Conservation (phyloP, 2,113 vertebrate species). For the Gymnocephalus cernua region DNA sequence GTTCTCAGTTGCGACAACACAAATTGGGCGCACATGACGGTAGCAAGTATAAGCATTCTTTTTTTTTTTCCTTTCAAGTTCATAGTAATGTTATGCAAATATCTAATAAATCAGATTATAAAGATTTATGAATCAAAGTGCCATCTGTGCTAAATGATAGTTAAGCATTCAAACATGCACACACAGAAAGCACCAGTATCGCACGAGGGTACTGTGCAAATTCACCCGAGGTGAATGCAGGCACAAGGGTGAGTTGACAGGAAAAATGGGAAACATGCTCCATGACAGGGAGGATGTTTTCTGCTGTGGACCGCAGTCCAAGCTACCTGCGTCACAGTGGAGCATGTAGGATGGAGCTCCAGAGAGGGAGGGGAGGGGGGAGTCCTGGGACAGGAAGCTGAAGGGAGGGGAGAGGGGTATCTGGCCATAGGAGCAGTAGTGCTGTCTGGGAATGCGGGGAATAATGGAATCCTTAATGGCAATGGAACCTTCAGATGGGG, state of each 20-base stretch:
- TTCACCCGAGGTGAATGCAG: conserved; percentile 47
- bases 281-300: conserved; percentile 54
- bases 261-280: conserved; percentile 64
- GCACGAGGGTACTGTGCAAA: conserved; percentile 72
- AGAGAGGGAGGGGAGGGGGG: conserved; percentile 76
- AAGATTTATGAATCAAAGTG: conserved; percentile 46
- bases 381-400: conserved; percentile 83
- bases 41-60: neutral
- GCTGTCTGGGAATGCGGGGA: conserved; percentile 82
- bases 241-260: conserved; percentile 60
- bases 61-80: conserved; percentile 9
- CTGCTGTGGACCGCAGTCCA: conserved; percentile 56
- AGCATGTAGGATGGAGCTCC: conserved; percentile 78
- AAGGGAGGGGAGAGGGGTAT: conserved; percentile 82
- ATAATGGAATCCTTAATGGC: conserved; percentile 90
- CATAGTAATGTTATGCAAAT: conserved; percentile 34
- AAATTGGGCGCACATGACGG: neutral
- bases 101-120: conserved; percentile 33
- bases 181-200: conserved; percentile 79
- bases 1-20: neutral
- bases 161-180: conserved; percentile 57
- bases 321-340: conserved; percentile 83
- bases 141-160: conserved; percentile 50
- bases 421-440: conserved; percentile 85
- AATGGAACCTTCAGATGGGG: conserved; percentile 87